Conservation (phyloP, 1,140 invertebrate genomes). For the Euura lappo region DNA sequence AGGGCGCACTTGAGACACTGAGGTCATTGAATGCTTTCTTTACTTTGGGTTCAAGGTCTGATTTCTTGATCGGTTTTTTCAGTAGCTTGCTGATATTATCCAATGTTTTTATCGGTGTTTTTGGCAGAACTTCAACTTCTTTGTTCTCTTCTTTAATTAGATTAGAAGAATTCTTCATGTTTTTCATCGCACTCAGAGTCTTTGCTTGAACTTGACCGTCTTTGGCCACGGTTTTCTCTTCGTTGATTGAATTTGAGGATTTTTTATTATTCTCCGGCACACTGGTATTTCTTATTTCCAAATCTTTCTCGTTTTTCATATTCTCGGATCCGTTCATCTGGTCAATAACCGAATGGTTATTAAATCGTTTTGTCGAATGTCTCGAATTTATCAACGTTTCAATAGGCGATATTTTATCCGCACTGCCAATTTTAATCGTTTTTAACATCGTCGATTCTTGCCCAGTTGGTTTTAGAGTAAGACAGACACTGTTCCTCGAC, state of each 20-base stretch:
- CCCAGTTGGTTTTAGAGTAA: constrained; percentile 43
- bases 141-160: not conserved
- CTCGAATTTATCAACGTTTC: not conserved
- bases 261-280: not conserved
- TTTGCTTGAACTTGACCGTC: not conserved
- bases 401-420: not conserved
- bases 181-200: not conserved
- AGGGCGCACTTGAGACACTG: not conserved
- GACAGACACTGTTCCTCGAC: constrained; percentile 50
- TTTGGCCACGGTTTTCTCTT: not conserved
- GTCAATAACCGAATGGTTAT: not conserved
- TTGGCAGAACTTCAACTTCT: not conserved
- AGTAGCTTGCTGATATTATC: not conserved
- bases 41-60: not conserved
- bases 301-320: not conserved
- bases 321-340: not conserved
- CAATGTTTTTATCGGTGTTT: not conserved
- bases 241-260: not conserved
- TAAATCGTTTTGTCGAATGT: not conserved
- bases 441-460: constrained; percentile 12
- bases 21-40: not conserved
- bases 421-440: constrained; percentile 3
- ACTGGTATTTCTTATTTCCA: not conserved
- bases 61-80: constrained; percentile 1
- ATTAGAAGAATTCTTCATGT: not conserved